Evolutionary conservation across 1,140 invertebrate species (phyloP).

Genomic region (Anadara kagoshimensis): DNA sequence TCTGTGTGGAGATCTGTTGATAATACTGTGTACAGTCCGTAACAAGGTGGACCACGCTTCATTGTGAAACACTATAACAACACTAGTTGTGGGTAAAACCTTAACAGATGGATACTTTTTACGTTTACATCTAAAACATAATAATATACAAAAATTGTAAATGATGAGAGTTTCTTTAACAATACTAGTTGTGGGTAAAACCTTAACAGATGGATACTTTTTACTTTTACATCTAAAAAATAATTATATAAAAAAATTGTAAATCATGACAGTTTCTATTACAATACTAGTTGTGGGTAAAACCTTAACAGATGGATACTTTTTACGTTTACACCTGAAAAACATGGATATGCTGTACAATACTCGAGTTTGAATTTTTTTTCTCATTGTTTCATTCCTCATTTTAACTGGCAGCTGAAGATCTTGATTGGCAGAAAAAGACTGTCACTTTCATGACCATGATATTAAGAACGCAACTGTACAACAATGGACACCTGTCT

Average conservation of each 20-base stretch:
- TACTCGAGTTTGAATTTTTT: too few species aligned
- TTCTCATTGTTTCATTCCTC: too few species aligned
- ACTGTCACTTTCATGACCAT: too few species aligned
- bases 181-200: conserved; percentile 83
- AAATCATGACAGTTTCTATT: conserved; percentile 79
- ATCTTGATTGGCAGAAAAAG: too few species aligned
- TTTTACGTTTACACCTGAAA: conserved; percentile 75
- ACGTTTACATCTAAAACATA: conserved; percentile 75
- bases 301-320: conserved; percentile 77
- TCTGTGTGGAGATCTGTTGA: conserved; percentile 90
- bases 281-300: conserved; percentile 88
- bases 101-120: conserved; percentile 77
- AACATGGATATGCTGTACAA: too few species aligned
- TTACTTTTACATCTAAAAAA: conserved; percentile 75
- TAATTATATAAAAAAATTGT: neutral
- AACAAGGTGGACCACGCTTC: conserved; percentile 98
- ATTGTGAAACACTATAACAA: conserved; percentile 98
- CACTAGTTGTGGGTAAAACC: conserved; percentile 82
- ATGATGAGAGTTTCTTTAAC: conserved; percentile 84
- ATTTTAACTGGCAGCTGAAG: too few species aligned
- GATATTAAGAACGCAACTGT: too few species aligned
- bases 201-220: conserved; percentile 77
- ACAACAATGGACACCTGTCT: too few species aligned
- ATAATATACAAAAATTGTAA: neutral
- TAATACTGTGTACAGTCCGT: conserved; percentile 96